Conservation (phyloP, 2,113 vertebrate genomes). For the Odontesthes bonariensis region DNA sequence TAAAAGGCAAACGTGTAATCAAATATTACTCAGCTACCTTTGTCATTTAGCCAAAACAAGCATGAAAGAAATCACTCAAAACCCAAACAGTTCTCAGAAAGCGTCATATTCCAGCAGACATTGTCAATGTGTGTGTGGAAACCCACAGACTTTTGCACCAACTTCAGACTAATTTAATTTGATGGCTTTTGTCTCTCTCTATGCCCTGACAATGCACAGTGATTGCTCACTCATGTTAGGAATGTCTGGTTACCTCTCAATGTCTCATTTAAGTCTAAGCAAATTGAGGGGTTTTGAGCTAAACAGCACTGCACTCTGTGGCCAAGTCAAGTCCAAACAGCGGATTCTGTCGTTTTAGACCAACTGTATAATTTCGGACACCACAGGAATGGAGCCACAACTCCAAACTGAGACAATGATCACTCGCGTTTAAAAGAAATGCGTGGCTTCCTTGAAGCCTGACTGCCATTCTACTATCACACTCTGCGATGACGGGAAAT, state of each 20-base stretch:
- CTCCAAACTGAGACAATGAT: conserved; percentile 66
- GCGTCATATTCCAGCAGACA: conserved; percentile 16
- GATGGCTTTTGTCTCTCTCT: conserved; percentile 37
- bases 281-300: conserved; percentile 78
- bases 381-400: conserved; percentile 80
- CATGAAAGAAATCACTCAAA: conserved; percentile 9
- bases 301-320: conserved; percentile 59
- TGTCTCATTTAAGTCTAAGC: conserved; percentile 75
- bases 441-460: conserved; percentile 27
- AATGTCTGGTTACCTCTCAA: conserved; percentile 74
- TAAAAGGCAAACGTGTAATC: conserved; percentile 11
- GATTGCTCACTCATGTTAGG: conserved; percentile 66
- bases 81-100: conserved; percentile 18
- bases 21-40: conserved; percentile 6
- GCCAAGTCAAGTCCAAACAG: conserved; percentile 74
- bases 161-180: conserved; percentile 29
- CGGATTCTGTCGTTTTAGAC: conserved; percentile 60
- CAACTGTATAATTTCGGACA: conserved; percentile 75
- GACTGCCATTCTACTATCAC: conserved; percentile 41
- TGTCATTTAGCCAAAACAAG: conserved; percentile 20
- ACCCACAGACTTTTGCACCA: conserved; percentile 22
- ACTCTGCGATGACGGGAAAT: conserved; percentile 17
- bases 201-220: conserved; percentile 27
- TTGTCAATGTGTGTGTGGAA: conserved; percentile 18
- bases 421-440: conserved; percentile 22